phyloP scores from a whole-genome alignment of 1,140 invertebrate species.

The Periplaneta americana region DNA sequence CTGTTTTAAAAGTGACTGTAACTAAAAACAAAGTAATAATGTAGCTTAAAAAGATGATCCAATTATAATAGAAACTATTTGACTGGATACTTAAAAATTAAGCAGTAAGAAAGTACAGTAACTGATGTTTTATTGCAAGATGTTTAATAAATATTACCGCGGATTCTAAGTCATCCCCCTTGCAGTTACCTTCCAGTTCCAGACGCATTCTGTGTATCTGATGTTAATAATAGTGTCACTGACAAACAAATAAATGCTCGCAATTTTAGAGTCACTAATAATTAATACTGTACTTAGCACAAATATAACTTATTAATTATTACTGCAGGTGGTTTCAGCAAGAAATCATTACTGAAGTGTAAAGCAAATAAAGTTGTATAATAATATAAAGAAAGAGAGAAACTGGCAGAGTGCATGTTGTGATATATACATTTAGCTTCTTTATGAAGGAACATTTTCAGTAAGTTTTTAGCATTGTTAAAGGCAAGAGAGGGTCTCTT shows the following conservation, averaged over 20 bases:
- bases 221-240: neutral
- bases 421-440: neutral
- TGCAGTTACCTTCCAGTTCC: neutral
- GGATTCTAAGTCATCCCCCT: neutral
- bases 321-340: neutral
- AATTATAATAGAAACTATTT: neutral
- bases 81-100: neutral
- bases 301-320: neutral
- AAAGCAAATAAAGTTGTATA: neutral
- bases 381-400: neutral
- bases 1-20: neutral
- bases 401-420: neutral
- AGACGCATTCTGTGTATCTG: slow-evolving; percentile 3
- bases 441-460: neutral
- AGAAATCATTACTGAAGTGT: neutral
- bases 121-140: neutral
- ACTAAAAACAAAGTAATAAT: neutral
- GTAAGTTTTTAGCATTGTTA: neutral
- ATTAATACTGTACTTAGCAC: slow-evolving; percentile 7
- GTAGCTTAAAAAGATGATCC: neutral
- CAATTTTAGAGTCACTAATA: neutral
- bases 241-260: neutral
- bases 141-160: neutral
- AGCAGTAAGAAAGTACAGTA: neutral
- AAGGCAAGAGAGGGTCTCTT: neutral